Percentiles rank a stretch among this genome's conserved stretches.
These are phyloP conservation scores for Rousettus madagascariensis DNA, from an alignment of 2,797 vertebrate species.

Conservation along the genomic window DNA sequence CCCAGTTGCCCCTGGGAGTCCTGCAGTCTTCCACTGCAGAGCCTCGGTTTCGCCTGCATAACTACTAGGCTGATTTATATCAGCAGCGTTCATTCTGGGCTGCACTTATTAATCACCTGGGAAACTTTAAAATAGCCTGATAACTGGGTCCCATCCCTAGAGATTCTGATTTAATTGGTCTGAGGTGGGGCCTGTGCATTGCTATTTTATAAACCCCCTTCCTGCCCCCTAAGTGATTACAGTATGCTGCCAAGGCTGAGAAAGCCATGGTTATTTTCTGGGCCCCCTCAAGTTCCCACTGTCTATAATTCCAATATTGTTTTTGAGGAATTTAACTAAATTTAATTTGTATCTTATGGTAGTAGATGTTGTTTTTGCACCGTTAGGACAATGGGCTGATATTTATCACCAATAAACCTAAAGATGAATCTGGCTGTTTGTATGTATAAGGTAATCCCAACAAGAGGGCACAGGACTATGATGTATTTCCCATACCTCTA, in stretches of 20 bases:
- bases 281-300: background rate
- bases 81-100: background rate
- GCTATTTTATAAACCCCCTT: background rate
- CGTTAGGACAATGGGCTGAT: slow-evolving; percentile 40
- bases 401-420: slow-evolving; percentile 63
- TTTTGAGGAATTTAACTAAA: slow-evolving; percentile 5
- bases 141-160: background rate
- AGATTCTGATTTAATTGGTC: background rate
- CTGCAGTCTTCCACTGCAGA: background rate
- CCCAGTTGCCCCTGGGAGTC: background rate
- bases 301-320: background rate
- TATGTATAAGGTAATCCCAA: slow-evolving; percentile 10
- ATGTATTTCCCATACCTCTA: slow-evolving; percentile 65
- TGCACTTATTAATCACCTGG: background rate
- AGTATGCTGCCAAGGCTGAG: background rate
- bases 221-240: background rate
- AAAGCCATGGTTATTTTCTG: background rate
- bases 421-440: slow-evolving; percentile 26
- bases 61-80: background rate
- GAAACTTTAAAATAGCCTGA: slow-evolving; percentile 14
- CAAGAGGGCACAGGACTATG: background rate
- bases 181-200: background rate
- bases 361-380: background rate
- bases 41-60: background rate
- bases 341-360: background rate